Evolutionary conservation across 2,797 vertebrate species (phyloP), one percentile per base, ranked within the genome.

Genomic region (Selene dorsalis): DNA sequence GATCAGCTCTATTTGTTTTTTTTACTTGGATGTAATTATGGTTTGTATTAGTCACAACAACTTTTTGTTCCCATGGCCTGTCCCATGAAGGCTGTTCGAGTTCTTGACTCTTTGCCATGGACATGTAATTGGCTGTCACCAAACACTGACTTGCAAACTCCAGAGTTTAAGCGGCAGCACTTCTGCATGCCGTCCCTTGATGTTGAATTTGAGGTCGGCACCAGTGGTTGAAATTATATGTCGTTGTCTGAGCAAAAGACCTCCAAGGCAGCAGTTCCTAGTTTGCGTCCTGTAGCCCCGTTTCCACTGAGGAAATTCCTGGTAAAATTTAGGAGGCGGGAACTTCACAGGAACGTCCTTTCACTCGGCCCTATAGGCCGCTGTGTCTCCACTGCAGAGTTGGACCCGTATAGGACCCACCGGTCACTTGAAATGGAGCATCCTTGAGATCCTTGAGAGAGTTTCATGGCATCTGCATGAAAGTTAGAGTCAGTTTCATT

Each of bases 41-140:
- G 41, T 73, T 82, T 69, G 22, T 24, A 52, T 88, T 73, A 67
- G 63, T 75, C 72, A 57, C 3, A 0, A 16, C 10, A 53, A 0
- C 3, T 22, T 69, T 77, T 22, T 57, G 65, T 87, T 80, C 72
- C 67, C 73, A 50, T 57, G 43, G 47, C n/a, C 30, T 52, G 7
- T 80, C 55, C 62, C 68, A 72, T 75, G 53, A 26, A 69, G 7
- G 8, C 64, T 48, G 48, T 70, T 70, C 75, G 18, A 66, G n/a
- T 5, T 50, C 20, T 66, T 71, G 74, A 69, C 30, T 45, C 12
- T 59, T 11, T 65, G 67, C 71, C 61, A 75, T 20, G 2, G 16
- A 57, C 57, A 14, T 75, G 56, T 45, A 26, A 70, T 43, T 28
- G 4, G 22, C 59, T 82, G 48, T 71, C 64, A 84, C 45, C 35